phyloP scores from a whole-genome alignment of 2,113 vertebrate species.

The Pelobates fuscus region DNA sequence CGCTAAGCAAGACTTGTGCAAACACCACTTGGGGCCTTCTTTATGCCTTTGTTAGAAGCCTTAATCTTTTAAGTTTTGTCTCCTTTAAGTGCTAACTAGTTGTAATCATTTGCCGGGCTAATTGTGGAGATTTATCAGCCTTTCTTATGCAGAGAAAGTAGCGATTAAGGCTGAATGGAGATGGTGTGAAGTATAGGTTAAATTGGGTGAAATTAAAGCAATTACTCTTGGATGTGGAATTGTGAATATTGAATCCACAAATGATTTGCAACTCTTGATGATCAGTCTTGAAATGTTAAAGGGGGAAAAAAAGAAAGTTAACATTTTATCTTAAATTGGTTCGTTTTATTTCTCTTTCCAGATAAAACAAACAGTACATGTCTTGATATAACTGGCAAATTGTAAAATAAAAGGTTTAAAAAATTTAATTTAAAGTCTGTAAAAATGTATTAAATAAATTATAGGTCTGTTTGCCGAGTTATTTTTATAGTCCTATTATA shows the following conservation, averaged over 20 bases:
- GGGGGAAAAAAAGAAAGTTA: slow-evolving; percentile 80
- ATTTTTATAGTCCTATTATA: too few species aligned
- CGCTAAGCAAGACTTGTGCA: slow-evolving; percentile 79
- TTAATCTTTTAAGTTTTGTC: slow-evolving; percentile 82
- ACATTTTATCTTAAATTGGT: slow-evolving; percentile 83
- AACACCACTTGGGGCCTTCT: slow-evolving; percentile 75
- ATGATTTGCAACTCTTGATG: slow-evolving; percentile 86
- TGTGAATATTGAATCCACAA: slow-evolving; percentile 85
- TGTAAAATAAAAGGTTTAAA: too few species aligned
- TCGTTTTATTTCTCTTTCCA: slow-evolving; percentile 21
- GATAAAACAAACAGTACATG: background rate
- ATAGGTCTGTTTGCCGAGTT: too few species aligned
- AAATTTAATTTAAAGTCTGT: too few species aligned
- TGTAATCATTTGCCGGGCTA: slow-evolving; percentile 88
- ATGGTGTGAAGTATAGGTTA: slow-evolving; percentile 91
- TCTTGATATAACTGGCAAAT: background rate
- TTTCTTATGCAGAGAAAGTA: slow-evolving; percentile 84
- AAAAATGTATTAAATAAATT: too few species aligned
- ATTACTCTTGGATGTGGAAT: slow-evolving; percentile 90
- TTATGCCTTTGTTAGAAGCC: slow-evolving; percentile 84
- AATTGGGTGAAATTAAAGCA: slow-evolving; percentile 98
- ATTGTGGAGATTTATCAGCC: slow-evolving; percentile 95
- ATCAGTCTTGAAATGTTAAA: slow-evolving; percentile 84
- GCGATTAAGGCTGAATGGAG: slow-evolving; percentile 92
- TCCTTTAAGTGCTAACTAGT: slow-evolving; percentile 82